Evolutionary conservation across 2,113 vertebrate genomes (phyloP).

Genomic region (Cyanoliseus patagonus): DNA sequence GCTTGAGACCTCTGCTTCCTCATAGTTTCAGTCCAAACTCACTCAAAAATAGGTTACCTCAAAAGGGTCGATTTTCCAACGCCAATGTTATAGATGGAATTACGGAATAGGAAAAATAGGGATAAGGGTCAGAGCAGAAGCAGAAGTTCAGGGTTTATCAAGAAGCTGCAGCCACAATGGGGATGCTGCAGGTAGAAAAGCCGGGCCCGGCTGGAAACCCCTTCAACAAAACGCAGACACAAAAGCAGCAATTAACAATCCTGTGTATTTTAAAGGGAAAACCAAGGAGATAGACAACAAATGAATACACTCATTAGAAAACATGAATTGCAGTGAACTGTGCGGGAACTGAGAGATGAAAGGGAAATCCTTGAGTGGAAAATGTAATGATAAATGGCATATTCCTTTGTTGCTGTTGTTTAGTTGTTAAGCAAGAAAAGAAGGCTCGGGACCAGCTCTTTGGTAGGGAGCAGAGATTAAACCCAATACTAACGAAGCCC

Average conservation of each 20-base stretch:
- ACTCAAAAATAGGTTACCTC: neutral
- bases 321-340: neutral
- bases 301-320: neutral
- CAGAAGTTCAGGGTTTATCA: neutral
- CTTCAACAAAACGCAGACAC: neutral
- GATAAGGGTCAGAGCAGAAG: neutral
- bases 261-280: neutral
- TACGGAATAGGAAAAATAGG: accelerated
- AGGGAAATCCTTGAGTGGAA: neutral
- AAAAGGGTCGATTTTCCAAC: neutral
- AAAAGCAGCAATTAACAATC: neutral
- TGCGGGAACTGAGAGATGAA: neutral
- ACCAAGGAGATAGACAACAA: neutral
- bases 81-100: neutral
- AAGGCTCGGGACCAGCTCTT: neutral
- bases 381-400: neutral
- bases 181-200: neutral
- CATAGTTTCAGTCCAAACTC: neutral
- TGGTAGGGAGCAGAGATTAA: neutral
- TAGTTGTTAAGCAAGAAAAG: neutral
- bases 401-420: neutral
- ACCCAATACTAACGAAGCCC: accelerated
- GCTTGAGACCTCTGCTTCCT: neutral
- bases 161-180: accelerated
- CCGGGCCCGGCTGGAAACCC: neutral